Evolutionary conservation across 2,113 vertebrate species (phyloP).

Genomic region (Pterophyllum scalare): DNA sequence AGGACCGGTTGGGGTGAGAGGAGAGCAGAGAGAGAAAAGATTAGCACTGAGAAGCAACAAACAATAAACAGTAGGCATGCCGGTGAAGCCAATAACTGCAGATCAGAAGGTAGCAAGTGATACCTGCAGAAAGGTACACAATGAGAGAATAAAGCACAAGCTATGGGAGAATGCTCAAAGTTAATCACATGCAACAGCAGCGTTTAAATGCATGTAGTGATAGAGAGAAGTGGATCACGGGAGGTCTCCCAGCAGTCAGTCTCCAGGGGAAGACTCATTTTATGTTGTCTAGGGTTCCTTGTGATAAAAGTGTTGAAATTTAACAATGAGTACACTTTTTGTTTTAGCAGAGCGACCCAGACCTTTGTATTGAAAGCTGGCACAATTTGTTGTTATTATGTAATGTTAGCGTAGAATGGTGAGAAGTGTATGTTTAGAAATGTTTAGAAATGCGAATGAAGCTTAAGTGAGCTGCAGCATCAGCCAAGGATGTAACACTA

Average conservation of each 20-base stretch:
- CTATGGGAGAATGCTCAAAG: not conserved
- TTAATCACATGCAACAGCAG: not conserved
- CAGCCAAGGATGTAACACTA: constrained; percentile 25
- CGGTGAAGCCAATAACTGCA: not conserved
- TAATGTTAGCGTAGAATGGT: not conserved
- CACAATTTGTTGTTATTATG: not conserved
- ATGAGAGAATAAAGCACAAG: not conserved
- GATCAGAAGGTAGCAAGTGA: not conserved
- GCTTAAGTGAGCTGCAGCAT: not conserved
- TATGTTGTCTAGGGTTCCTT: not conserved
- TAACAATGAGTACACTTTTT: not conserved
- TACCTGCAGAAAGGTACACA: not conserved
- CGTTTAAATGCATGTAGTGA: not conserved
- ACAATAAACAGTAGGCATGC: not conserved
- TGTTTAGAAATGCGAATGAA: not conserved
- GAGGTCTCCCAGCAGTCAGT: not conserved
- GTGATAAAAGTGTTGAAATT: not conserved
- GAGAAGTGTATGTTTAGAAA: not conserved
- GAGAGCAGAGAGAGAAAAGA: not conserved
- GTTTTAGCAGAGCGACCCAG: not conserved
- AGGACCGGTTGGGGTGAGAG: not conserved
- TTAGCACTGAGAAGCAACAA: not conserved
- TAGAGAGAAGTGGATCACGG: not conserved
- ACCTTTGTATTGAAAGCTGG: not conserved
- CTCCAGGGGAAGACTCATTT: not conserved